phyloP scores from a whole-genome alignment of 2,888 invertebrate species.

The Dorcus parallelipipedus region DNA sequence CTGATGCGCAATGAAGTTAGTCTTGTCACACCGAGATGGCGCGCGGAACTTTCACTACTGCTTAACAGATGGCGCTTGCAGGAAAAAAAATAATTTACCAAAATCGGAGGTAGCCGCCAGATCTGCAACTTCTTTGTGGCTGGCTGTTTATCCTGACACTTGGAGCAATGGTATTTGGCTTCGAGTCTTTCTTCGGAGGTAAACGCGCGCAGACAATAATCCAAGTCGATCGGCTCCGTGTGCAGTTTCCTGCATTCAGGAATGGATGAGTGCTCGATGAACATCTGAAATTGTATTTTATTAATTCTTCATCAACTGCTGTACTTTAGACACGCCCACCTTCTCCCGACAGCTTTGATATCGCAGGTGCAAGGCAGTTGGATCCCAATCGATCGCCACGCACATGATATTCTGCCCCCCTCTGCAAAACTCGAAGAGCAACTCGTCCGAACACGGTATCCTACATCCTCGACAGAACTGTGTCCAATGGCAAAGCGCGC shows the following conservation, averaged over 20 bases:
- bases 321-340: conserved; percentile 22
- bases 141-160: conserved; percentile 77
- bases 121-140: conserved; percentile 90
- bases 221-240: conserved; percentile 79
- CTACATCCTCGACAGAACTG: conserved; percentile 83
- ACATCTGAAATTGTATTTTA: conserved; percentile 55
- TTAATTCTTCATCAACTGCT: background rate
- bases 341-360: conserved; percentile 51
- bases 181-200: conserved; percentile 84
- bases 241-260: conserved; percentile 65
- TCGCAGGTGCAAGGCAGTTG: conserved; percentile 85
- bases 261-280: conserved; percentile 74
- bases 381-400: conserved; percentile 93
- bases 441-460: conserved; percentile 65
- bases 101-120: conserved; percentile 84
- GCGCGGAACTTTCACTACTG: no score
- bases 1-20: no score
- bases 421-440: conserved; percentile 47
- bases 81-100: conserved; percentile 54
- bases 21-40: no score
- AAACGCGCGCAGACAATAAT: conserved; percentile 83
- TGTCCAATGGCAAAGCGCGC: conserved; percentile 77
- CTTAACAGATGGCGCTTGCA: no score
- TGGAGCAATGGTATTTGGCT: conserved; percentile 80
- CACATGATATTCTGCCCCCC: conserved; percentile 41